A percentile compares a stretch with the other conserved stretches of the same genome.
phyloP scores from a whole-genome alignment of 2,113 vertebrate species.

The Egretta garzetta region DNA sequence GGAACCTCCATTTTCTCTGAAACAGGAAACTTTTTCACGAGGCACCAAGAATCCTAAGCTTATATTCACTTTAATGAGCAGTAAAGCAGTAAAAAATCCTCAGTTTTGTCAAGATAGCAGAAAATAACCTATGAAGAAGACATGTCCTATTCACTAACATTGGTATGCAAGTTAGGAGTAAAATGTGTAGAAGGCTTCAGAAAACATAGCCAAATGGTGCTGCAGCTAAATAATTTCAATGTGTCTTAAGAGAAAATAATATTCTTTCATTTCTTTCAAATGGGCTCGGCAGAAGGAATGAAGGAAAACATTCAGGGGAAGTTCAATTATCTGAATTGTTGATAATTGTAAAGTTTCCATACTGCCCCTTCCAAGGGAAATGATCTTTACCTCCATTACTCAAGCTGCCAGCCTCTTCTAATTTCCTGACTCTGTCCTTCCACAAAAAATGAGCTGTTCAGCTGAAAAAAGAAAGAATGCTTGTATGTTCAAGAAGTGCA shows the following conservation, averaged over 20 bases:
- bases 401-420: background rate
- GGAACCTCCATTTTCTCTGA: background rate
- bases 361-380: background rate
- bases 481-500: background rate
- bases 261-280: background rate
- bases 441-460: background rate
- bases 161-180: background rate
- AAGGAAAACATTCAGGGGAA: background rate
- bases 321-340: background rate
- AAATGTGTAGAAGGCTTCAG: background rate
- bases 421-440: background rate
- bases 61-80: background rate
- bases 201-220: background rate
- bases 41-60: accelerated
- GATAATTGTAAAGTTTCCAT: background rate
- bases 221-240: background rate
- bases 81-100: accelerated
- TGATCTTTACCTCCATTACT: background rate
- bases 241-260: background rate
- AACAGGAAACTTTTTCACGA: background rate
- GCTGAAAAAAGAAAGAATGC: background rate
- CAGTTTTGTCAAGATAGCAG: background rate
- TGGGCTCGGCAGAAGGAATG: background rate
- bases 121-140: background rate
- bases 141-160: background rate